A percentile compares a stretch with the other conserved stretches of the same genome.
phyloP scores from a whole-genome alignment of 2,797 vertebrate species.

The Hoplostethus atlanticus region DNA sequence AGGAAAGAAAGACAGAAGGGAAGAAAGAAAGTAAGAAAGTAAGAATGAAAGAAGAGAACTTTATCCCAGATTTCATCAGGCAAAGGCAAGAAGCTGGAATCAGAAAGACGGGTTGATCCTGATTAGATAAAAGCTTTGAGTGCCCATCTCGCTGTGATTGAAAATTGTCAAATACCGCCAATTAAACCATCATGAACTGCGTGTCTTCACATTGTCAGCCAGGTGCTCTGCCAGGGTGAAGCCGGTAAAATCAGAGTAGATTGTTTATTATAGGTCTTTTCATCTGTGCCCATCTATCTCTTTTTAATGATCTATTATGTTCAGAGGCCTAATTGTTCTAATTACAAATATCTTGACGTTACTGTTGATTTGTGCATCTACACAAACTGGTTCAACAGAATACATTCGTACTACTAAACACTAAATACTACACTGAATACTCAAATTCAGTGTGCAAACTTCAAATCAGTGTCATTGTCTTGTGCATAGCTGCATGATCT shows the following conservation, averaged over 20 bases:
- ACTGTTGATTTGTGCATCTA: neutral
- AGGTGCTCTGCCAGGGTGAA: conserved; percentile 44
- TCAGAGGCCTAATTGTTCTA: conserved; percentile 20
- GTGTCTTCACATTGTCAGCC: conserved; percentile 4
- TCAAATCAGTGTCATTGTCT: neutral
- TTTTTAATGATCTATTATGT: conserved; percentile 36
- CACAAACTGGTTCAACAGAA: neutral
- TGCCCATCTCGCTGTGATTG: conserved; percentile 20
- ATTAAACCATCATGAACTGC: conserved; percentile 30
- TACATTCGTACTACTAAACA: too few relatives aligned
- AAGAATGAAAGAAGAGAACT: neutral
- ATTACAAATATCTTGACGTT: conserved; percentile 17
- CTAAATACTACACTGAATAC: too few relatives aligned
- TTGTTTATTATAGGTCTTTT: conserved; percentile 52
- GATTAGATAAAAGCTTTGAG: conserved; percentile 27
- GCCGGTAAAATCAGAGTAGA: conserved; percentile 46
- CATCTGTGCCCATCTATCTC: conserved; percentile 12
- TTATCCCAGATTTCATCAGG: neutral
- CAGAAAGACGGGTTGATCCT: neutral
- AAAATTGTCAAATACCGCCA: conserved; percentile 26
- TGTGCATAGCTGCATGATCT: too few relatives aligned
- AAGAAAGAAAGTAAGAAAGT: too few relatives aligned
- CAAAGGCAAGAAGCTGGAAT: neutral
- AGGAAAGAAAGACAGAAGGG: too few relatives aligned
- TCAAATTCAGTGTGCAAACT: too few relatives aligned